Percentiles rank a stretch among this genome's conserved stretches.
Conservation (phyloP, 2,888 invertebrate species). For the Thecocarcelia acutangulata region DNA sequence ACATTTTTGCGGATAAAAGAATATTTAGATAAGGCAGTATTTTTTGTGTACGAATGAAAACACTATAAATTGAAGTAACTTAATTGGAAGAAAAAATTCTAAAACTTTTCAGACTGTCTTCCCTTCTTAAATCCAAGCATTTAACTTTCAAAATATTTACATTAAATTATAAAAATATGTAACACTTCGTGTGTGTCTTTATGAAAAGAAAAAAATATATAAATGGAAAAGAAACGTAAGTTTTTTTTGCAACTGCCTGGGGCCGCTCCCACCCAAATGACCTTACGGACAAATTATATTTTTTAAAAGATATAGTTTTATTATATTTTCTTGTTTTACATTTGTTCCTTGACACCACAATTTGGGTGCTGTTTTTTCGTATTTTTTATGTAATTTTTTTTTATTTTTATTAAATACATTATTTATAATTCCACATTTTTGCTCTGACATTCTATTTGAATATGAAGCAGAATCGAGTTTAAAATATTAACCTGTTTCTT, state of each 20-base stretch:
- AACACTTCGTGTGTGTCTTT: neutral
- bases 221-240: neutral
- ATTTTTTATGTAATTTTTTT: neutral
- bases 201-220: neutral
- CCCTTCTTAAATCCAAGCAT: neutral
- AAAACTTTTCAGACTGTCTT: neutral
- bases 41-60: too few relatives aligned
- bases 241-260: neutral
- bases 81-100: neutral
- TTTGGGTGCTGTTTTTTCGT: conserved; percentile 39
- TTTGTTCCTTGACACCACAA: conserved; percentile 52
- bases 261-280: conserved; percentile 63
- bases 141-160: conserved; percentile 44
- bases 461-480: neutral
- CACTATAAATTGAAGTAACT: too few relatives aligned
- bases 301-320: conserved; percentile 19
- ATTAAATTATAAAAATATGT: neutral
- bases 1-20: too few relatives aligned
- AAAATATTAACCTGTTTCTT: conserved; percentile 6
- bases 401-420: conserved; percentile 13
- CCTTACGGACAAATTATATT: conserved; percentile 56
- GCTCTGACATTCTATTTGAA: conserved; percentile 20
- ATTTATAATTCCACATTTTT: conserved; percentile 27
- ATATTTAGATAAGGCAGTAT: too few relatives aligned
- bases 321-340: conserved; percentile 6